Evolutionary conservation across 1,140 invertebrate species (phyloP), one percentile per base, ranked within the genome.

Genomic region (Linepithema humile): DNA sequence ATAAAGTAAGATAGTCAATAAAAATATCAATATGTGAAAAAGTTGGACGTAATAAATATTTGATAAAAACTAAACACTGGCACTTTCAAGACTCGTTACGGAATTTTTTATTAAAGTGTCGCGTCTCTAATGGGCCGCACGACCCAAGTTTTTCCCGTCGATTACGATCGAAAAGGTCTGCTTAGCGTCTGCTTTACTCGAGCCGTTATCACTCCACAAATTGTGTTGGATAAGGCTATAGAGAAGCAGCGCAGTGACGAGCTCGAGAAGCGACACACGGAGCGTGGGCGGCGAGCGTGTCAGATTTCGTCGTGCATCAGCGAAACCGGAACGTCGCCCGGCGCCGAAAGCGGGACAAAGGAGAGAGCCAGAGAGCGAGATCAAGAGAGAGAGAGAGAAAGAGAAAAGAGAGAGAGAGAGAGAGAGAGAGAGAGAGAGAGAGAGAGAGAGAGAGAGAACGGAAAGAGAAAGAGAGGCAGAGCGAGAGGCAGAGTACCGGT

Each of bases 301-400:
- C 75, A 70, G 48, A 4, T 80, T 80, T 57, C 75, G 23, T 55
- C 48, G 75, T 43, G 75, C 48, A 80, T 80, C 75, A 80, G 75
- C 75, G 64, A 80, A 80, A 80, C 75, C 50, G 62, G 48, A 55
- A 55, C 48, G 75, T 32, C 35, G 26, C 12, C 45, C 43, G 35
- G 48, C 26, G 64, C 48, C 64, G n/a, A 70, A 57, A 80, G 64
- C 62, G n/a, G 64, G 26, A 80, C 48, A 70, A 80, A 80, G 64
- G 50, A 55, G 20, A 55, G 62, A 20, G 7, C 26, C 35, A 20
- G 26, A 67, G 17, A 29, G 62, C 32, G 29, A 60, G 35, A 26
- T n/a, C 20, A 3, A 55, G 15, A 48, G 7, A n/a, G 43, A 40
- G 32, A 48, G 43, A 35, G 40, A 62, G 40, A 50, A 40, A 73